phyloP scores from a whole-genome alignment of 2,113 vertebrate species.

The Clarias gariepinus region DNA sequence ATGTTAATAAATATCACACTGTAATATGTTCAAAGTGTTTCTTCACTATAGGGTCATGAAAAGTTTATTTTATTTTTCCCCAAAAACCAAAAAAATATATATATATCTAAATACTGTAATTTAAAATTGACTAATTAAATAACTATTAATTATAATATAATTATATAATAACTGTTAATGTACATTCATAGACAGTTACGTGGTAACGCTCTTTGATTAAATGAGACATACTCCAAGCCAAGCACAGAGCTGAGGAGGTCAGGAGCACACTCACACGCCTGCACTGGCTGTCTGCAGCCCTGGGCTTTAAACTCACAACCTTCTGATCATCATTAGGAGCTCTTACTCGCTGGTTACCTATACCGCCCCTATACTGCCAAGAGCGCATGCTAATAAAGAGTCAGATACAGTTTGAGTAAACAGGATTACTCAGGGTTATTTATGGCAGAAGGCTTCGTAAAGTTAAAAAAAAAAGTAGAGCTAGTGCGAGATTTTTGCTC shows the following conservation, averaged over 20 bases:
- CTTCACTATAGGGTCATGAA: not conserved
- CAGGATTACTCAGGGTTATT: not conserved
- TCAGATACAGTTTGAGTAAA: not conserved
- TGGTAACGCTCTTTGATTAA: not conserved
- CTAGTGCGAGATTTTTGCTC: slow-evolving; percentile 15
- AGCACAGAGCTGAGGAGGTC: not conserved
- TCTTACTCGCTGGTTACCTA: not conserved
- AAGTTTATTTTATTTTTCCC: not conserved
- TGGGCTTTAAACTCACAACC: not conserved
- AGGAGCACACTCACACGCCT: not conserved
- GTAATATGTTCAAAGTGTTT: not conserved
- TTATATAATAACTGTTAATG: too few species aligned
- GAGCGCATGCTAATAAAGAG: not conserved
- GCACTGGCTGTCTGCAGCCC: not conserved
- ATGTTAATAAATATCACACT: not conserved
- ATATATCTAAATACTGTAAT: too few species aligned
- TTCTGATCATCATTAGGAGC: not conserved
- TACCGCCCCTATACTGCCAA: not conserved
- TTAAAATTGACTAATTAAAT: not conserved
- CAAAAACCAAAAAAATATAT: not conserved
- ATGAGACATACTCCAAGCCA: not conserved
- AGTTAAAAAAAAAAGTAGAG: not conserved
- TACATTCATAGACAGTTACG: not conserved
- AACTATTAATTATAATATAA: too few species aligned
- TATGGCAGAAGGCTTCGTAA: slow-evolving; percentile 11